Evolutionary conservation across 2,888 invertebrate genomes (phyloP).

Genomic region (Trimorus sp.): DNA sequence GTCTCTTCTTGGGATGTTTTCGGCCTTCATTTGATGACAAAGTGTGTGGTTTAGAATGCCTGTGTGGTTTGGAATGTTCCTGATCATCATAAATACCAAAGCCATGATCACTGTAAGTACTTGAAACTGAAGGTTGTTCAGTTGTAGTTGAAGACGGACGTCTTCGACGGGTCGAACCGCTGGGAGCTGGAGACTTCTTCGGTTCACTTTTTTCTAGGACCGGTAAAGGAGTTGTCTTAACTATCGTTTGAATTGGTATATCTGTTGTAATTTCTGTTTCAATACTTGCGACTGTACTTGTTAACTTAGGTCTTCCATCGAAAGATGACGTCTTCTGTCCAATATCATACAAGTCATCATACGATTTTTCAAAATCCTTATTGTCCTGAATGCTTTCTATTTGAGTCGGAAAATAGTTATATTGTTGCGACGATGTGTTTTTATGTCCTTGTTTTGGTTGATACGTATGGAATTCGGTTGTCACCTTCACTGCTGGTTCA

Average conservation of each 20-base stretch:
- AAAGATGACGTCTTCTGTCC: no score
- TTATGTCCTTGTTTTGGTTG: no score
- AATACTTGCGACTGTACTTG: no score
- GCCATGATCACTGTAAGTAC: conserved; percentile 42
- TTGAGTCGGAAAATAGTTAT: no score
- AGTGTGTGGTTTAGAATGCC: conserved; percentile 67
- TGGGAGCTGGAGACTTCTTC: conserved; percentile 69
- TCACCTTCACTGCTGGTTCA: no score
- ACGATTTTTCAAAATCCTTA: no score
- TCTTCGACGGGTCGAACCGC: conserved; percentile 67
- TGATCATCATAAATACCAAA: conserved; percentile 70
- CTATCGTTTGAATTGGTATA: not conserved
- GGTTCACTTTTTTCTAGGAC: conserved; percentile 69
- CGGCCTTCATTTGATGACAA: conserved; percentile 63
- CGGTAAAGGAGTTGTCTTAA: conserved; percentile 66
- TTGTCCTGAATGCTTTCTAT: no score
- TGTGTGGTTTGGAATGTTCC: conserved; percentile 21
- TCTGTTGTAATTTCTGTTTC: no score
- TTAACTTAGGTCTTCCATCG: no score
- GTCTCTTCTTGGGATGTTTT: conserved; percentile 70
- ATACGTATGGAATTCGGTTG: no score
- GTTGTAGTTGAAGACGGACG: conserved; percentile 70
- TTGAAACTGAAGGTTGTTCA: conserved; percentile 61
- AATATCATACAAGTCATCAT: no score
- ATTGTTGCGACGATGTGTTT: no score